Base-by-base conservation (phyloP, 2,888 invertebrate genomes). In the Masnerella sp. region DNA sequence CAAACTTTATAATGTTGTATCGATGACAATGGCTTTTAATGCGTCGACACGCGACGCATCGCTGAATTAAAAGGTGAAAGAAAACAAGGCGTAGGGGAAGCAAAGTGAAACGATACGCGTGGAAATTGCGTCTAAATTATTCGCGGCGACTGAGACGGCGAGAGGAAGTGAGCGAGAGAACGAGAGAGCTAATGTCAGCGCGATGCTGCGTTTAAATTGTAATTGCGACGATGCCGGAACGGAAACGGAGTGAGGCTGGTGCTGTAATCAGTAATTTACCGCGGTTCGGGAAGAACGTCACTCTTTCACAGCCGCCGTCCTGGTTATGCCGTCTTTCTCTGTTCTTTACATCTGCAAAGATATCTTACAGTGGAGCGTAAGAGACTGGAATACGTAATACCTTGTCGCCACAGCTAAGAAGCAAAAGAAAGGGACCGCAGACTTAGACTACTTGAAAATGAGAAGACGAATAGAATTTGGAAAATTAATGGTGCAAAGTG, bases 221-320 rank as follows among this genome's bases (percentile, higher is more conserved):
- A 62, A 70, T 73, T 75, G 72, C 70, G 22, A 62, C 42, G 56
- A 62, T 65, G 51, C 28, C 34, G 52, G 36, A 62, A 59, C 62
- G 45, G 49, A 68, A 68, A 47, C 42, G 52, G 49, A 59, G 61
- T 42, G 59, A 59, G 64, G 64, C 40, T 68, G 65, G 56, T 73
- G 52, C 52, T 61, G 75, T 73, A 76, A 78, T 78, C 77, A 77
- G 78, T 77, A 78, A 77, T 78, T 78, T 76, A 76, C 75, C 68
- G 68, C 68, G 34, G 68, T 56, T 65, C 51, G 56, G 67, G 59
- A 71, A 67, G 54, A 64, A 32, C 56, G 34, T 65, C 64, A 54
- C 52, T 56, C 42, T 38, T 43, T 62, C 58, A 2, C 36, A 11
- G 17, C 18, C 40, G 2, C 5, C 38, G 0, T n/a, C 11, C 14